Base-by-base conservation (phyloP, 2,113 vertebrate genomes). In the Muntiacus muntjak region DNA sequence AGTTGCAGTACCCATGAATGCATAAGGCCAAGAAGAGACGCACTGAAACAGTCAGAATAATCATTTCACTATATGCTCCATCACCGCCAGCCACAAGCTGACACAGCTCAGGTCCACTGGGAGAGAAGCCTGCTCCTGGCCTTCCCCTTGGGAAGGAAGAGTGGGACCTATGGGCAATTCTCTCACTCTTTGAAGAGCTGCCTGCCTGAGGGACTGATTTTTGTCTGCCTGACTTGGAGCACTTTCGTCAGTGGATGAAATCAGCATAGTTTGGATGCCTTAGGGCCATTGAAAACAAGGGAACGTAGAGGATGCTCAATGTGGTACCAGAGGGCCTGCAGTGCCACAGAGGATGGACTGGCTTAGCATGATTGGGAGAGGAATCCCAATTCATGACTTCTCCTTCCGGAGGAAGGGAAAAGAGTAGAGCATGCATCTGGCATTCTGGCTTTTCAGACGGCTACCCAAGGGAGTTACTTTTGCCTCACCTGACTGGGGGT, bases 291-390 rank as follows among this genome's bases (percentile, higher is more conserved):
- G 26, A 50, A 62, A 85, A 15, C 12, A 30, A 94, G 1, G 7
- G 4, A 17, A 28, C 45, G 14, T 33, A 16, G 16, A 7, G 0
- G 9, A 36, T 55, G 13, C 4, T 50, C 25, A 1, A 0, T 13
- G 19, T 33, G 60, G 43, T 19, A n/a, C 19, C 40, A 23, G 9
- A 40, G 7, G 17, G 4, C 14, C 21, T 9, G 13, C 2, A 47
- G 26, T n/a, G 13, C 12, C 6, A 16, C 5, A 28, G n/a, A 81
- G 30, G 7, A 4, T 28, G 19, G 9, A 3, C 7, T 19, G 21
- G 28, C 55, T 84, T 25, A 58, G 8, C 7, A 6, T 13, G 16
- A 33, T 7, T 54, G 7, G 7, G 36, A 57, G 19, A 50, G 7
- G 28, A 43, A 52, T 47, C 3, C 26, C 54, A 76, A 43, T 13